Conservation (phyloP, 1,140 invertebrate genomes). For the Agrilus planipennis region DNA sequence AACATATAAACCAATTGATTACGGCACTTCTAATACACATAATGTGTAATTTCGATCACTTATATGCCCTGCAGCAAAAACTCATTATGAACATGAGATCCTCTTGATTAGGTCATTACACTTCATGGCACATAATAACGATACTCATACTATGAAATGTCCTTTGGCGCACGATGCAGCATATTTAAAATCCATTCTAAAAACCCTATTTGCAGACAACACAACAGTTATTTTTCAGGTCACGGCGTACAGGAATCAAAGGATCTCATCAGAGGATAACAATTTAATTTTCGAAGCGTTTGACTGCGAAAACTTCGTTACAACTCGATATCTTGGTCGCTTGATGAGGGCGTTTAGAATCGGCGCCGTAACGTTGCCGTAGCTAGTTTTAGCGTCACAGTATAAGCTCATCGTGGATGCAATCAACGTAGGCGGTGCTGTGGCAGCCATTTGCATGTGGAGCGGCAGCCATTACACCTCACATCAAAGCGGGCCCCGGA, state of each 20-base stretch:
- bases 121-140: too few relatives aligned
- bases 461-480: slow-evolving; percentile 25
- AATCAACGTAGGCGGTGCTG: slow-evolving; percentile 17
- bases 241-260: background rate
- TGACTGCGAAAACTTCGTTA: slow-evolving; percentile 9
- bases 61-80: too few relatives aligned
- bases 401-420: slow-evolving; percentile 12
- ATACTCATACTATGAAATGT: too few relatives aligned
- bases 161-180: too few relatives aligned
- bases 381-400: slow-evolving; percentile 9
- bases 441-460: slow-evolving; percentile 24
- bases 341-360: slow-evolving; percentile 3
- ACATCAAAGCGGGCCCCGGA: slow-evolving; percentile 21
- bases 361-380: background rate
- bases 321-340: slow-evolving; percentile 8
- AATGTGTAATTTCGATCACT: too few relatives aligned
- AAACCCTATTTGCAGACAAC: slow-evolving; percentile 5
- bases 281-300: slow-evolving; percentile 9
- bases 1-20: too few relatives aligned
- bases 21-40: too few relatives aligned
- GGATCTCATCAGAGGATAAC: slow-evolving; percentile 8
- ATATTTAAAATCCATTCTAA: too few relatives aligned
- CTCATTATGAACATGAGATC: too few relatives aligned
- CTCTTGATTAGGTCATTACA: too few relatives aligned
- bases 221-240: slow-evolving; percentile 6